A percentile compares a stretch with the other conserved stretches of the same genome.
Conservation (phyloP, 2,113 vertebrate species). For the Sylvietta virens region DNA sequence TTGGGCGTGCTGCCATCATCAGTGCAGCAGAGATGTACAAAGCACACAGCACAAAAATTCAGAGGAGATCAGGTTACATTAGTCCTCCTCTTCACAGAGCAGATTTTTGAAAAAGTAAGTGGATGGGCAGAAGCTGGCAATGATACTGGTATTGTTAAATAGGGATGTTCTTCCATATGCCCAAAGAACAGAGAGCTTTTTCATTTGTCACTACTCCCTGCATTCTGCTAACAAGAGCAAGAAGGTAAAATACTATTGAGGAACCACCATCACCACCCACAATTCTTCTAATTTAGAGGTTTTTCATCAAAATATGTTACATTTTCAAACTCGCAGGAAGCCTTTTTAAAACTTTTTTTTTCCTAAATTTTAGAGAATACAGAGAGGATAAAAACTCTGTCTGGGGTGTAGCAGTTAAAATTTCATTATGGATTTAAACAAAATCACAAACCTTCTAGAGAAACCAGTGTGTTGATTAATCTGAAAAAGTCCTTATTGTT, state of each 20-base stretch:
- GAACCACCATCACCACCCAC: not conserved
- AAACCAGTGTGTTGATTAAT: not conserved
- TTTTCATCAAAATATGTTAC: not conserved
- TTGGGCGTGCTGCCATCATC: not conserved
- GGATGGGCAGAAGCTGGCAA: not conserved
- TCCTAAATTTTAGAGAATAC: not conserved
- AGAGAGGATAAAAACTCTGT: not conserved
- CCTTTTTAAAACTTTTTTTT: not conserved
- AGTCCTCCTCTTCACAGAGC: not conserved
- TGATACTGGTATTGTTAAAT: not conserved
- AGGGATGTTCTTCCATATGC: not conserved
- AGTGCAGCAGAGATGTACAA: not conserved
- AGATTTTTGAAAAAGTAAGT: not conserved
- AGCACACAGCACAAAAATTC: not conserved
- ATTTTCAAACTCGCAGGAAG: not conserved
- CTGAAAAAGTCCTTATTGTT: not conserved
- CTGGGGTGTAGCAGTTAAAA: not conserved
- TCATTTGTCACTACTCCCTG: not conserved
- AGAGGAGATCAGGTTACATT: not conserved
- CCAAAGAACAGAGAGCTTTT: not conserved
- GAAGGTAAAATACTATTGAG: not conserved
- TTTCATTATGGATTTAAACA: not conserved
- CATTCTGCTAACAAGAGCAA: not conserved
- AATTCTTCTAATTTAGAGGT: not conserved
- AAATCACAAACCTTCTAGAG: not conserved